These are phyloP conservation scores for Gobiocypris rarus DNA, from an alignment of 2,113 vertebrate species.

Conservation along the genomic window DNA sequence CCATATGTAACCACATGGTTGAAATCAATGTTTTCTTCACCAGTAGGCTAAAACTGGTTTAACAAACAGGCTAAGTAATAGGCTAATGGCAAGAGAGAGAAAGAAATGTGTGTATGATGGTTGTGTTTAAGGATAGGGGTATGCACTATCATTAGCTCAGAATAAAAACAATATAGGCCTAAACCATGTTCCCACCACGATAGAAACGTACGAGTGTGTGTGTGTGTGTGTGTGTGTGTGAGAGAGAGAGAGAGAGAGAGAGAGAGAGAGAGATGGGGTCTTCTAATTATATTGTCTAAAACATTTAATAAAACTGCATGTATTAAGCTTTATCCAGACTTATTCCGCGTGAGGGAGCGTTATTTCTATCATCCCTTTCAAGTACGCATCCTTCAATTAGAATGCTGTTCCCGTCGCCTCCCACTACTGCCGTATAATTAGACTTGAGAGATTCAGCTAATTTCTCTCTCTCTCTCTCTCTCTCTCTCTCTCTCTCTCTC, in stretches of 20 bases:
- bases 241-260: not conserved
- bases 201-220: not conserved
- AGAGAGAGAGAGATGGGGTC: constrained; percentile 33
- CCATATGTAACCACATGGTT: not conserved
- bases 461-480: constrained; percentile 57
- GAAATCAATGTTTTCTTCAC: not conserved
- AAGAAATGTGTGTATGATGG: not conserved
- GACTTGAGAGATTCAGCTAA: constrained; percentile 67
- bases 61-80: not conserved
- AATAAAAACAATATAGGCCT: not conserved
- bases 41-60: not conserved
- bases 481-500: constrained; percentile 56
- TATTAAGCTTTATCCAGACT: constrained; percentile 56
- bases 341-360: constrained; percentile 63
- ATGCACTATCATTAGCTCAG: not conserved
- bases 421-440: constrained; percentile 74
- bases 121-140: not conserved
- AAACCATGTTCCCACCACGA: not conserved
- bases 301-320: constrained; percentile 70
- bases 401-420: constrained; percentile 72
- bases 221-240: not conserved
- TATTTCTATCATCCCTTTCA: constrained; percentile 68
- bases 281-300: constrained; percentile 58
- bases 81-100: no score
- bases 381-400: constrained; percentile 75